Conservation (phyloP, 1,140 invertebrate genomes). For the Trinorchestia longiramus region DNA sequence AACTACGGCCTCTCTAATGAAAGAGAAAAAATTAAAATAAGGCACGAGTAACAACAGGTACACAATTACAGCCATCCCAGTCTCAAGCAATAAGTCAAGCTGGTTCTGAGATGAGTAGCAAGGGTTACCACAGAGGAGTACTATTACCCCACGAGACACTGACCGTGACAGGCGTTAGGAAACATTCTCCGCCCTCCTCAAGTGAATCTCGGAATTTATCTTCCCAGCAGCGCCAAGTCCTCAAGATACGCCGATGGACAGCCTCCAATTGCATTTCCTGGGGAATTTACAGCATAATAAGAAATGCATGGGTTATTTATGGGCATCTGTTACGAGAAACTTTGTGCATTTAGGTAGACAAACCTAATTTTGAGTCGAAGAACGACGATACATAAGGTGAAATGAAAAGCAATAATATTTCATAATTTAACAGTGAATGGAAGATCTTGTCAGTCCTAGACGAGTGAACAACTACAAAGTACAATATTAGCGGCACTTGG, state of each 20-base stretch:
- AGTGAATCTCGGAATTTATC: no score
- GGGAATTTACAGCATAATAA: neutral
- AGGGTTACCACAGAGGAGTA: no score
- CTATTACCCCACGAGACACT: no score
- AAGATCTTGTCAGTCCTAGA: conserved; percentile 7
- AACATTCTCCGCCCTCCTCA: no score
- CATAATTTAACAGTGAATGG: conserved; percentile 9
- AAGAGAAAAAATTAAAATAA: no score
- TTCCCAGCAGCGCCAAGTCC: neutral
- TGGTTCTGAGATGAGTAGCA: no score
- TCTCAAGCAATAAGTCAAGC: no score
- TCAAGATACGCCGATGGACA: neutral
- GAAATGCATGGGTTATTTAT: neutral
- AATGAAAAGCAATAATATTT: neutral
- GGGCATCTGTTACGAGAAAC: neutral
- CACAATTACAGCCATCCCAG: no score
- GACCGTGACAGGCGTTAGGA: no score
- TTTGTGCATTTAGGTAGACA: neutral
- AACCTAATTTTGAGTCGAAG: neutral
- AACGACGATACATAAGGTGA: neutral
- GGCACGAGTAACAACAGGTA: no score
- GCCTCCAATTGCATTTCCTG: neutral
- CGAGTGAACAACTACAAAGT: conserved; percentile 7
- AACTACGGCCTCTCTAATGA: no score
- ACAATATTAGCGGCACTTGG: conserved; percentile 6